These are phyloP conservation scores for Bovichtus diacanthus DNA, from an alignment of 2,797 vertebrate species.

Conservation along the genomic window DNA sequence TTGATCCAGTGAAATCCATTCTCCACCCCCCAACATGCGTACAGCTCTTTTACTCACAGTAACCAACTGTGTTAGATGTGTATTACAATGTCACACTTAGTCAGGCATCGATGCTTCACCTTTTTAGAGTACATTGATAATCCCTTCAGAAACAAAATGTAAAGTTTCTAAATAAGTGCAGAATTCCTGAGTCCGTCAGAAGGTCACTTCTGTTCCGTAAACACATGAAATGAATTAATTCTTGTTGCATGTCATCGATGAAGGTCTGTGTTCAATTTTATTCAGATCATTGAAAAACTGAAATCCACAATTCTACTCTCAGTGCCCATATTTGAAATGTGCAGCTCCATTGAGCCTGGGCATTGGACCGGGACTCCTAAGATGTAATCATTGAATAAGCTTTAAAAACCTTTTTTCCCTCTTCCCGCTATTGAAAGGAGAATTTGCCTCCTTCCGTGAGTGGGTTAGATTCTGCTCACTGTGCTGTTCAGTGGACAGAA, in stretches of 20 bases:
- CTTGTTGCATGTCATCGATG: not conserved
- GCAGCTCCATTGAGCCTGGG: conserved; percentile 37
- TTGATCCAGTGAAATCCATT: conserved; percentile 45
- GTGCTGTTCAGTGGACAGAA: not conserved
- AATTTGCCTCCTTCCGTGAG: conserved; percentile 8
- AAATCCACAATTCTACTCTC: conserved; percentile 11
- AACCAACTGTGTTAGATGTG: conserved; percentile 49
- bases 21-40: conserved; percentile 13
- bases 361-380: conserved; percentile 23
- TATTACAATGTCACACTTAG: conserved; percentile 43
- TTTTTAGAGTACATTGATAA: conserved; percentile 34
- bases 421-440: conserved; percentile 38
- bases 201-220: conserved; percentile 10
- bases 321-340: conserved; percentile 22
- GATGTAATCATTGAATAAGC: conserved; percentile 45
- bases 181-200: not conserved
- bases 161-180: conserved; percentile 14
- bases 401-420: conserved; percentile 24
- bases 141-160: conserved; percentile 40
- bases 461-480: conserved; percentile 10
- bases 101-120: conserved; percentile 12
- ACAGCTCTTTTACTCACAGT: conserved; percentile 26
- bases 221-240: not conserved
- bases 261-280: conserved; percentile 15
- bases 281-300: conserved; percentile 8